phyloP scores from a whole-genome alignment of 2,888 invertebrate genomes.

The Gymnosoma rotundatum region DNA sequence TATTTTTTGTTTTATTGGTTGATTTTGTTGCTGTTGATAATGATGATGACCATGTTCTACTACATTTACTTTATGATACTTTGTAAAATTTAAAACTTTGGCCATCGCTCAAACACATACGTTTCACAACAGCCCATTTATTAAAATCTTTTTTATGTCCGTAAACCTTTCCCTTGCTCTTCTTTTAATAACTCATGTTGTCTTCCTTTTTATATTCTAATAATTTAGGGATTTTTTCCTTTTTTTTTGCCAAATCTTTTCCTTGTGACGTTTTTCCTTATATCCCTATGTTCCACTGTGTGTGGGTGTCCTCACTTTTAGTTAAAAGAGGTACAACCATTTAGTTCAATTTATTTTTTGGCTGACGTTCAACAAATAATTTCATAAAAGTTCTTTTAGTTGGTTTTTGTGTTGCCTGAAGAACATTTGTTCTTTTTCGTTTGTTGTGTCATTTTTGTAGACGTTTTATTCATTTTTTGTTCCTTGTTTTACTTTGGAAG shows the following conservation, averaged over 20 bases:
- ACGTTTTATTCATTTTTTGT: background rate
- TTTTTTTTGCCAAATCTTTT: conserved; percentile 14
- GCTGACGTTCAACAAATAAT: conserved; percentile 52
- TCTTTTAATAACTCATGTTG: background rate
- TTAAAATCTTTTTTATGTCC: conserved; percentile 39
- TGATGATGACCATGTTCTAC: conserved; percentile 56
- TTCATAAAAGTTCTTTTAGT: conserved; percentile 12
- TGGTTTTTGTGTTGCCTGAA: conserved; percentile 17
- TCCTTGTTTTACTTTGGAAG: conserved; percentile 28
- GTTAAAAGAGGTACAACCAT: conserved; percentile 40
- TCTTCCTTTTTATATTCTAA: conserved; percentile 13
- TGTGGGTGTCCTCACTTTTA: conserved; percentile 36
- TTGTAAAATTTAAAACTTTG: conserved; percentile 66
- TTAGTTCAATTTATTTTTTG: conserved; percentile 67
- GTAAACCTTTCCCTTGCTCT: conserved; percentile 14
- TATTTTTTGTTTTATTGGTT: conserved; percentile 21
- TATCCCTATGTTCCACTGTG: conserved; percentile 11
- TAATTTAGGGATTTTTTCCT: conserved; percentile 9
- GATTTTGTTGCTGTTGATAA: conserved; percentile 33
- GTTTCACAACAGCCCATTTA: conserved; percentile 54
- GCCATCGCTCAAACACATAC: conserved; percentile 69
- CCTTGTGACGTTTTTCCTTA: conserved; percentile 17
- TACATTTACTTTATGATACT: conserved; percentile 63
- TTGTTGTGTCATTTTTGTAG: conserved; percentile 19
- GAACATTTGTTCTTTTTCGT: conserved; percentile 17